A percentile compares a stretch with the other conserved stretches of the same genome.
Evolutionary conservation across 2,797 vertebrate genomes (phyloP).

Genomic region (Lepilemur ruficaudatus): DNA sequence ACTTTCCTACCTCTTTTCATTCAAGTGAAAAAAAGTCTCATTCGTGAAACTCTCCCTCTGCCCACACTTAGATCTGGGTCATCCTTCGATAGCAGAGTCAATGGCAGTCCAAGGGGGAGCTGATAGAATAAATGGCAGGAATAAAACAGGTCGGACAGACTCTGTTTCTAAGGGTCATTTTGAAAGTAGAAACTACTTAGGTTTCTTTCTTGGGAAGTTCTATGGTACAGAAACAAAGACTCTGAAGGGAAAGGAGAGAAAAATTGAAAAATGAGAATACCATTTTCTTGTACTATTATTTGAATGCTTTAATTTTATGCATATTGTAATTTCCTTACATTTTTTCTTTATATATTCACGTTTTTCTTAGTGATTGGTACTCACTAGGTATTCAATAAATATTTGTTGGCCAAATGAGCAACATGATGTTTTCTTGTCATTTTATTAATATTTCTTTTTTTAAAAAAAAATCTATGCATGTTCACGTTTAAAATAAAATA

Average conservation of each 20-base stretch:
- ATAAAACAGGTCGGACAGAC: neutral
- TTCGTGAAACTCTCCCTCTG: neutral
- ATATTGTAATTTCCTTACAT: neutral
- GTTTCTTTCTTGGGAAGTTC: neutral
- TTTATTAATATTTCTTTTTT: conserved; percentile 4
- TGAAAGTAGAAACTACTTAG: neutral
- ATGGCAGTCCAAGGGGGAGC: neutral
- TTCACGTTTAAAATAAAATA: neutral
- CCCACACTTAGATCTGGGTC: neutral
- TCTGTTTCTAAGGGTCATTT: neutral
- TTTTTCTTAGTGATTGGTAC: neutral
- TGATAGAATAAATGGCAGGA: neutral
- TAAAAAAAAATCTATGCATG: neutral
- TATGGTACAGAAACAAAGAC: neutral
- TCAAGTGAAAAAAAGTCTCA: neutral
- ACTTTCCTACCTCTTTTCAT: neutral
- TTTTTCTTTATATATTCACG: neutral
- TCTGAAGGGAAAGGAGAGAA: neutral
- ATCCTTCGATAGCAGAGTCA: neutral
- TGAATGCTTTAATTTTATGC: neutral
- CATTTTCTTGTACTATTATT: neutral
- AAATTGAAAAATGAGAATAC: neutral
- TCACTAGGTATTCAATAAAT: neutral
- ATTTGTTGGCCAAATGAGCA: neutral
- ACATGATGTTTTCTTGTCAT: neutral